Evolutionary conservation across 2,888 invertebrate species (phyloP).

Genomic region (Synergus laeviventris): DNA sequence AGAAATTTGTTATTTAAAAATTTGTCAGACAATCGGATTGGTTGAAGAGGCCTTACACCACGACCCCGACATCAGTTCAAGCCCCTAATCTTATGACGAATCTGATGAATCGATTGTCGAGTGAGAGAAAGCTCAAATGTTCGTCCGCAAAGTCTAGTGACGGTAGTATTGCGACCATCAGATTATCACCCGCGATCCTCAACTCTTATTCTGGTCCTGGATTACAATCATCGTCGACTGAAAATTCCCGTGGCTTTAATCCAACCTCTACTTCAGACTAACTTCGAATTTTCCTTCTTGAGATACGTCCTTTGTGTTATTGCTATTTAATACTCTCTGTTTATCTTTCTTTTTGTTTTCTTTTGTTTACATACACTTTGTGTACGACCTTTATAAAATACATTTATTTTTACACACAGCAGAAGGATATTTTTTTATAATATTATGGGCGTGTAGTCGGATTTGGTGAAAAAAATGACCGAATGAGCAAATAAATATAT

Average conservation of each 20-base stretch:
- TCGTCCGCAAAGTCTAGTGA: conserved; percentile 50
- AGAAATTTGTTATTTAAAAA: conserved; percentile 41
- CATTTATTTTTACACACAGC: neutral
- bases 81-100: conserved; percentile 45
- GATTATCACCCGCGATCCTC: conserved; percentile 40
- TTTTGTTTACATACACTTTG: neutral
- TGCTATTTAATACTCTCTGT: conserved; percentile 21
- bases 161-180: conserved; percentile 50
- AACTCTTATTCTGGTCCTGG: conserved; percentile 8
- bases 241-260: conserved; percentile 4
- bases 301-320: conserved; percentile 7
- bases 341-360: neutral
- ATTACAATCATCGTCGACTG: conserved; percentile 18
- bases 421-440: too few relatives aligned
- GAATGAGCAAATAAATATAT: too few relatives aligned
- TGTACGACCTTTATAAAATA: neutral
- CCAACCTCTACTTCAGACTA: conserved; percentile 19
- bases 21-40: conserved; percentile 58
- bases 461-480: too few relatives aligned
- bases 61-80: conserved; percentile 50
- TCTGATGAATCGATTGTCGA: conserved; percentile 43
- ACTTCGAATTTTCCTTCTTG: neutral
- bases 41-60: conserved; percentile 61
- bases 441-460: too few relatives aligned
- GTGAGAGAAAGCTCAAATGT: conserved; percentile 50